These are phyloP conservation scores for Mizuhopecten yessoensis DNA, from an alignment of 1,140 invertebrate genomes.

Conservation along the genomic window DNA sequence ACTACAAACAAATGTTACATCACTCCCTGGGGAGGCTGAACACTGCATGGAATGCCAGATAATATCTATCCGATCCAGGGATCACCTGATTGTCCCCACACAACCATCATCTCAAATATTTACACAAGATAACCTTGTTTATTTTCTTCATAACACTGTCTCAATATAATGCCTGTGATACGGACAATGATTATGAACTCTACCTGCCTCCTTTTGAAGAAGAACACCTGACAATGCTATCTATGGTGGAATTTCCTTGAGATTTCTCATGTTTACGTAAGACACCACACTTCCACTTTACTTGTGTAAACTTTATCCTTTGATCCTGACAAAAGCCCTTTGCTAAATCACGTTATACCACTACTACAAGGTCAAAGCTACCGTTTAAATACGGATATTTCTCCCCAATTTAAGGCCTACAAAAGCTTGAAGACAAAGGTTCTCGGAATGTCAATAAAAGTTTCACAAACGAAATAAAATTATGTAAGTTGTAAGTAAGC, in stretches of 20 bases:
- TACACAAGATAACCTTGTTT: background rate
- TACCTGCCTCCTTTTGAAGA: background rate
- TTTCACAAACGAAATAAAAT: too few relatives aligned
- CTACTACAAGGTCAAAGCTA: background rate
- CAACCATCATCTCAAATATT: background rate
- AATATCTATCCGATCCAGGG: background rate
- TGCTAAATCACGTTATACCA: background rate
- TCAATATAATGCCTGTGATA: background rate
- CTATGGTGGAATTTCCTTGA: background rate
- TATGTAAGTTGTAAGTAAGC: too few relatives aligned
- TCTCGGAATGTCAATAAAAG: too few relatives aligned
- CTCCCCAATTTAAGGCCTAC: background rate
- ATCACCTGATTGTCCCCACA: background rate
- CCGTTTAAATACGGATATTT: background rate
- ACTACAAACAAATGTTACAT: conserved; percentile 34
- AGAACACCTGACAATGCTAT: background rate
- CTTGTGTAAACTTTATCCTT: background rate
- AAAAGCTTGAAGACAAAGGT: too few relatives aligned
- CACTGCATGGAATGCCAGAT: background rate
- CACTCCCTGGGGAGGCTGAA: background rate
- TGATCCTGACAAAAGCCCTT: background rate
- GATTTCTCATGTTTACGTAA: background rate
- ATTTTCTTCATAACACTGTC: background rate
- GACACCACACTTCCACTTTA: background rate
- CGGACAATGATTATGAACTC: background rate